Evolutionary conservation across 2,888 invertebrate genomes (phyloP).

Genomic region (Bugulina stolonifera): DNA sequence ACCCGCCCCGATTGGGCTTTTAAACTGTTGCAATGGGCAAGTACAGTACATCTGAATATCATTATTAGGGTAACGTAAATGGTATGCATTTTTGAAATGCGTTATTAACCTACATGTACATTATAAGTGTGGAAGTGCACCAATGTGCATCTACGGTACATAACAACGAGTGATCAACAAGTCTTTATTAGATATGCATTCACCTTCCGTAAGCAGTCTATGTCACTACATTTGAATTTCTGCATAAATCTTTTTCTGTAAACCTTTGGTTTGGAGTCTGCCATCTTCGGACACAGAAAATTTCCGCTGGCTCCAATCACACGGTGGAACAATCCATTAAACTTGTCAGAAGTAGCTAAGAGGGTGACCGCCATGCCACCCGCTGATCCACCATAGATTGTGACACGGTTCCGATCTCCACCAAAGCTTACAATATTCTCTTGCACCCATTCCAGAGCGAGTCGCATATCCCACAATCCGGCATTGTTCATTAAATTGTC

Average conservation of each 20-base stretch:
- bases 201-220: background rate
- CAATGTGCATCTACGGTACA: too few species aligned
- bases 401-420: conserved; percentile 34
- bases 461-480: conserved; percentile 37
- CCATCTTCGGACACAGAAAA: background rate
- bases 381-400: conserved; percentile 37
- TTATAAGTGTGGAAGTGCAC: too few species aligned
- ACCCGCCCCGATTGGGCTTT: too few species aligned
- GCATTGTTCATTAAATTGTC: conserved; percentile 35
- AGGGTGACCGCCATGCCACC: conserved; percentile 34
- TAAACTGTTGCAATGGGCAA: too few species aligned
- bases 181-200: background rate
- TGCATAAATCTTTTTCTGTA: background rate
- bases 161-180: too few species aligned
- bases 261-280: background rate
- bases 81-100: too few species aligned
- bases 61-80: too few species aligned
- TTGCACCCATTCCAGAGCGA: conserved; percentile 36
- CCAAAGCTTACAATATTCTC: conserved; percentile 35
- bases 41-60: too few species aligned
- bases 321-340: conserved; percentile 22
- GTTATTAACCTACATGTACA: too few species aligned
- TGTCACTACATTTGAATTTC: background rate
- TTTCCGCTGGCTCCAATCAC: conserved; percentile 14
- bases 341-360: conserved; percentile 32